Evolutionary conservation across 2,113 vertebrate genomes (phyloP).

Genomic region (Callorhinus ursinus): DNA sequence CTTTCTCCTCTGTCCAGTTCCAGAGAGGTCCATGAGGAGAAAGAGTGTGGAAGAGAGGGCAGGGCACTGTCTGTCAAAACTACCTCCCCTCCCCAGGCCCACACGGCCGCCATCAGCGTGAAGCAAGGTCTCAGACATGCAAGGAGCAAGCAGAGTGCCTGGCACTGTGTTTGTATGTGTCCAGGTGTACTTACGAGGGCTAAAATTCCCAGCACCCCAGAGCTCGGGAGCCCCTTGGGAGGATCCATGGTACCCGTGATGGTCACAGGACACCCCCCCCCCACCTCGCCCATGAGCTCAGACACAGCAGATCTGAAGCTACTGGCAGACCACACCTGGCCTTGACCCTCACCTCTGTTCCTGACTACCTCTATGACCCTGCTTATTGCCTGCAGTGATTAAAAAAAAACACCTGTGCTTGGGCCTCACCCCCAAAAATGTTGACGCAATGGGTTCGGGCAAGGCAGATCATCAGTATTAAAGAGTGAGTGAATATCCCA

Average conservation of each 20-base stretch:
- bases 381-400: neutral
- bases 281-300: neutral
- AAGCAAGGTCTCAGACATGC: neutral
- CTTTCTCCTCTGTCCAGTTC: neutral
- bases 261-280: neutral
- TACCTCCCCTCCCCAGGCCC: neutral
- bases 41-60: neutral
- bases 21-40: neutral
- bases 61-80: neutral
- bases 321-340: neutral
- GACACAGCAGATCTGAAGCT: neutral
- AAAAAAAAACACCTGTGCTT: neutral
- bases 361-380: neutral
- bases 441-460: neutral
- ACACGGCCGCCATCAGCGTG: neutral
- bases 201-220: neutral
- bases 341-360: neutral
- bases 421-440: neutral
- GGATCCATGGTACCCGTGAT: neutral
- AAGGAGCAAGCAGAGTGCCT: neutral
- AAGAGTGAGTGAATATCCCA: neutral
- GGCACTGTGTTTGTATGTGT: rapidly evolving
- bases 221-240: neutral
- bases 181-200: neutral
- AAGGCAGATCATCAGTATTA: neutral